Conservation (phyloP, 2,888 invertebrate genomes). For the Pandemis cinnamomeana region DNA sequence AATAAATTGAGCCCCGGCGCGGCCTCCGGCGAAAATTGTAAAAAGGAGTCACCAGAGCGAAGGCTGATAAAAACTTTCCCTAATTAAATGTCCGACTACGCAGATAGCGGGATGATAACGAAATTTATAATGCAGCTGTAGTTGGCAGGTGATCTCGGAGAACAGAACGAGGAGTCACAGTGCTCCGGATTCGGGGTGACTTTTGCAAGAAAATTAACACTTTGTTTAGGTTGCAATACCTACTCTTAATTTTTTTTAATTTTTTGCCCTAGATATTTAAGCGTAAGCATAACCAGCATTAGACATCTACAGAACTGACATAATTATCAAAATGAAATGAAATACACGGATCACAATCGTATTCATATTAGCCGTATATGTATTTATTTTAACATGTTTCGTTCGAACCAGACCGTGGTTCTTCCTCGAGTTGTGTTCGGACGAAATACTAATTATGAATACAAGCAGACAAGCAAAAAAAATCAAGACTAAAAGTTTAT, state of each 20-base stretch:
- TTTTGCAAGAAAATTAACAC: not conserved
- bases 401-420: too few species aligned
- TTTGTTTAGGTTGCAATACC: not conserved
- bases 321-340: too few species aligned
- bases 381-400: too few species aligned
- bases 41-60: conserved; percentile 31
- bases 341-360: too few species aligned
- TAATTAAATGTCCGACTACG: conserved; percentile 28
- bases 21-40: conserved; percentile 29
- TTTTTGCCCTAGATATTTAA: too few species aligned
- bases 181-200: not conserved
- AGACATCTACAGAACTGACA: too few species aligned
- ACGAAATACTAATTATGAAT: not conserved
- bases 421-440: too few species aligned
- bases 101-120: conserved; percentile 10
- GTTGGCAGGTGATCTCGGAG: conserved; percentile 27
- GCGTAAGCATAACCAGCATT: too few species aligned
- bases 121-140: conserved; percentile 15
- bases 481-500: not conserved
- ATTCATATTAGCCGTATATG: too few species aligned
- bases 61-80: conserved; percentile 27
- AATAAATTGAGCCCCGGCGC: conserved; percentile 23
- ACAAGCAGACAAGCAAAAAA: not conserved
- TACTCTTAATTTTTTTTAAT: not conserved
- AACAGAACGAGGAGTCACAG: not conserved